phyloP scores from a whole-genome alignment of 92 coral and sea anemone species.

The Epizoanthus illoricatus region DNA sequence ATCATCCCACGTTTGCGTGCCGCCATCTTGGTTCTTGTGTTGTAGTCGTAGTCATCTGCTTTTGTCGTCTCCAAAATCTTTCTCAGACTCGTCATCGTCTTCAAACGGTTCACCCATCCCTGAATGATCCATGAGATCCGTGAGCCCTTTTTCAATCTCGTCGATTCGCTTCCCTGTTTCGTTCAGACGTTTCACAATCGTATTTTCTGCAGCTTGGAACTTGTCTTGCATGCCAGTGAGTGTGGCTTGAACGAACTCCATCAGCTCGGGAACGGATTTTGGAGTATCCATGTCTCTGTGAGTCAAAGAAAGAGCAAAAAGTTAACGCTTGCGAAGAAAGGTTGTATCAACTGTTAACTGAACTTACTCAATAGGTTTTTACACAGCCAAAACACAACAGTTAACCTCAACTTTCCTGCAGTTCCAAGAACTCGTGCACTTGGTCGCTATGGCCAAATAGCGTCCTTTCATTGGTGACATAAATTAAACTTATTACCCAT shows the following conservation, averaged over 20 bases:
- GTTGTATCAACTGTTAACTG: not conserved
- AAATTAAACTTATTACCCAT: not conserved
- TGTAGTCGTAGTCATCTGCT: constrained; percentile 51
- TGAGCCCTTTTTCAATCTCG: constrained; percentile 87
- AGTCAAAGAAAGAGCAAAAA: not conserved
- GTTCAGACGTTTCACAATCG: constrained; percentile 83
- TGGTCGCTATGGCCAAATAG: constrained; percentile 1
- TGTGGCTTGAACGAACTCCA: constrained; percentile 89
- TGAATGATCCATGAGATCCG: constrained; percentile 98
- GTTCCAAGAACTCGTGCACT: no score
- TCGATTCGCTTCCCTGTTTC: constrained; percentile 88
- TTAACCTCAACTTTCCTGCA: no score
- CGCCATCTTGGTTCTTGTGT: constrained; percentile 2
- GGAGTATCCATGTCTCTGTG: constrained; percentile 69
- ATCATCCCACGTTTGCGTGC: constrained; percentile 3
- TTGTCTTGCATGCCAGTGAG: constrained; percentile 93
- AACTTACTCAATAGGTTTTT: not conserved
- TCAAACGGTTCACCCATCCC: constrained; percentile 98
- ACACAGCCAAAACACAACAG: no score
- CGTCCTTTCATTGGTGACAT: constrained; percentile 12
- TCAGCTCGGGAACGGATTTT: constrained; percentile 83
- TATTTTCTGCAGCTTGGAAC: constrained; percentile 86
- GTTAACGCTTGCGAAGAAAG: not conserved
- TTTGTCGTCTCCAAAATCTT: constrained; percentile 69
- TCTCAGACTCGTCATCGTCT: constrained; percentile 82